Percentiles rank a stretch among this genome's conserved stretches.
Conservation (phyloP, 2,888 invertebrate genomes). For the Drosophila quinaria region DNA sequence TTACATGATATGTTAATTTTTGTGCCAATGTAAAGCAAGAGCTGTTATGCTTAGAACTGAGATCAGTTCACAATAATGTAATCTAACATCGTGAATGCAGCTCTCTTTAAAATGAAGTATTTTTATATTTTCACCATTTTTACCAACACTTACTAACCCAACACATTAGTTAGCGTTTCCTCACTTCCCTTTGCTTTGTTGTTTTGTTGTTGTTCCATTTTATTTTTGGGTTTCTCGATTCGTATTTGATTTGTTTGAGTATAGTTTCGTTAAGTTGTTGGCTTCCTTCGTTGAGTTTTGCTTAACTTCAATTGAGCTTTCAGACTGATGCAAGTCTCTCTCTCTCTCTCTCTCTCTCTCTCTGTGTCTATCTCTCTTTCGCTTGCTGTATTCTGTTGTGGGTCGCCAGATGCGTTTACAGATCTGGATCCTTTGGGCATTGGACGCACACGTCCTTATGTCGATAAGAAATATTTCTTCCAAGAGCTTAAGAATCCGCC, state of each 20-base stretch:
- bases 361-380: constrained; percentile 10
- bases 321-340: constrained; percentile 70
- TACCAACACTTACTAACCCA: constrained; percentile 30
- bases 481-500: constrained; percentile 97
- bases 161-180: constrained; percentile 7
- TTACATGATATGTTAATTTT: not conserved
- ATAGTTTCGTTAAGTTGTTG: constrained; percentile 16
- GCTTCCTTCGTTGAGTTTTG: constrained; percentile 15
- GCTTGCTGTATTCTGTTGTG: constrained; percentile 78
- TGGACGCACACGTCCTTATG: constrained; percentile 95
- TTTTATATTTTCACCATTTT: constrained; percentile 1
- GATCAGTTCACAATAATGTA: not conserved
- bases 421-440: constrained; percentile 97
- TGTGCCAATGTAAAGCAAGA: not conserved
- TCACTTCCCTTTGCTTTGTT: constrained; percentile 15
- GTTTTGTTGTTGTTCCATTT: constrained; percentile 45
- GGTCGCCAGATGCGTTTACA: constrained; percentile 92
- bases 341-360: constrained; percentile 19
- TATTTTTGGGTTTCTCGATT: constrained; percentile 12
- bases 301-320: not conserved
- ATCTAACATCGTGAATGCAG: constrained; percentile 15
- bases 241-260: constrained; percentile 3
- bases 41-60: not conserved
- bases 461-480: constrained; percentile 98
- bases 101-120: constrained; percentile 1